Base-by-base conservation (phyloP, 2,113 vertebrate species). In the Sisor rabdophorus region DNA sequence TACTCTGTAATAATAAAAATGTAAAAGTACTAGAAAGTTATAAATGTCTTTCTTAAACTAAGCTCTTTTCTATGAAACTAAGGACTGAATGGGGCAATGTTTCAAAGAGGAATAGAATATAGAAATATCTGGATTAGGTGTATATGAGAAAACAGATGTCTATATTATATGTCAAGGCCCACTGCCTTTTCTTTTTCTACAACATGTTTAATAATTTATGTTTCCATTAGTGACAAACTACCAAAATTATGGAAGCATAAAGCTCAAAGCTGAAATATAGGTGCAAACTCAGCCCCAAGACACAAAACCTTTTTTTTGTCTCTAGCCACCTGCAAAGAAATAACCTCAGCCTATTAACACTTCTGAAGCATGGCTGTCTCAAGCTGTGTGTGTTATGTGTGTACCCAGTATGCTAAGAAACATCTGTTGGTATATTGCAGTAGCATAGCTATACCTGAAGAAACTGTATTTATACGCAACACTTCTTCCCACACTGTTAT, bases 311-410 rank as follows among this genome's bases (percentile, higher is more conserved):
- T 79, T 82, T 84, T 86, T 81, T 86, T 81, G 70, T 76, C 48
- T 73, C 74, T 65, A 53, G 61, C 75, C 80, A 65, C 79, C 75
- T 68, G 81, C 69, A 76, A 82, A 55, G 79, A 64, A 78, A 83
- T 80, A 85, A 76, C 63, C 79, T 79, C 61, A 84, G 70, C 80
- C 85, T 84, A 86, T 84, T 86, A 83, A 82, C 83, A 85, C 85
- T 82, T 82, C 80, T 73, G 80, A 77, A 61, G 77, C 80, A 64
- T 71, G 73, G 56, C 65, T 73, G 22, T 75, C 60, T 71, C 32
- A 72, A 63, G 64, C 32, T 70, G 55, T 73, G 55, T 53, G 24
- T 63, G 30, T 50, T 48, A 36, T 82, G 40, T 48, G 48, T 44
- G 60, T 59, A 22, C 53, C 26, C 44, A 44, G 12, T 76, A 56